Percentiles rank a stretch among this genome's conserved stretches.
Evolutionary conservation across 2,797 vertebrate genomes (phyloP).

Genomic region (Lepilemur ruficaudatus): DNA sequence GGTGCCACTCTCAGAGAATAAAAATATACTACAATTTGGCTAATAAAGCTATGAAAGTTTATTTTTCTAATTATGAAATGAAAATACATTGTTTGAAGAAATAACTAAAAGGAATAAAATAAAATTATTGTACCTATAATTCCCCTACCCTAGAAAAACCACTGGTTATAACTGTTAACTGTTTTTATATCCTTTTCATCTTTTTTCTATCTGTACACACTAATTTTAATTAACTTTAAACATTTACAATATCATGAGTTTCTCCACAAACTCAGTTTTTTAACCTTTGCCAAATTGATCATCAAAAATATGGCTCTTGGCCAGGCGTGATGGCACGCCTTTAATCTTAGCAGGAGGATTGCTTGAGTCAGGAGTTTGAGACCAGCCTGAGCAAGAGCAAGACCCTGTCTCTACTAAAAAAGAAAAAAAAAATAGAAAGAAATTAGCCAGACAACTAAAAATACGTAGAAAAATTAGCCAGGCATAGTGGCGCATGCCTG

Average conservation of each 20-base stretch:
- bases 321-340: no score
- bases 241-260: background rate
- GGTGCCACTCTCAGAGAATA: background rate
- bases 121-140: background rate
- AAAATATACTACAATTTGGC: background rate
- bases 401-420: no score
- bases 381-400: no score
- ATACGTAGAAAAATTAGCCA: no score
- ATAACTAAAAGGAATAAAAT: constrained; percentile 2
- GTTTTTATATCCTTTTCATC: background rate
- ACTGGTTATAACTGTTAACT: background rate
- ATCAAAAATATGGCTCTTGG: background rate
- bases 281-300: background rate
- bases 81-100: constrained; percentile 14
- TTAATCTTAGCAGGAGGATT: no score
- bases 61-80: background rate
- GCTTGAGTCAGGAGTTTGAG: no score
- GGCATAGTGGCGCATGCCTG: no score
- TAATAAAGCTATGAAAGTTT: background rate
- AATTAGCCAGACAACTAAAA: no score
- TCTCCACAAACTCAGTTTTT: background rate
- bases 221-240: constrained; percentile 42
- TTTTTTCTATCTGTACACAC: background rate
- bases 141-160: background rate
- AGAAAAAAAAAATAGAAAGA: no score